Evolutionary conservation across 1,140 invertebrate species (phyloP).

Genomic region (Popillia japonica): DNA sequence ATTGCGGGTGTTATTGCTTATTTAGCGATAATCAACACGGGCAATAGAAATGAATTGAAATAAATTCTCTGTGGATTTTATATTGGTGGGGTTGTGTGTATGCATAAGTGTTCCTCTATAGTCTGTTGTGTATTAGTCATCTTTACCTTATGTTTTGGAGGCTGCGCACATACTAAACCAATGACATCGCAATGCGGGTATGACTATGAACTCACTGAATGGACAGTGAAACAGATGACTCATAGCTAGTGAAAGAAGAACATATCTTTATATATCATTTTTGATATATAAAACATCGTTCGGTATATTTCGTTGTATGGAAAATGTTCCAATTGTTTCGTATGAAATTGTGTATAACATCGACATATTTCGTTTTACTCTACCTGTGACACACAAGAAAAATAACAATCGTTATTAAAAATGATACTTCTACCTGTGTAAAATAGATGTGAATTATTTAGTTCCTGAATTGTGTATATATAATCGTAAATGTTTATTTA

Average conservation of each 20-base stretch:
- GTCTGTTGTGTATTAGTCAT: conserved; percentile 30
- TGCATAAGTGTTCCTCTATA: conserved; percentile 10
- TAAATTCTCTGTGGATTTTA: not conserved
- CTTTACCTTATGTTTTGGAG: not conserved
- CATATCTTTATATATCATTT: not conserved
- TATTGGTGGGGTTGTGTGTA: conserved; percentile 20
- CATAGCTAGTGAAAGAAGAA: not conserved
- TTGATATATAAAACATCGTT: conserved; percentile 11
- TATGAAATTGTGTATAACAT: conserved; percentile 23
- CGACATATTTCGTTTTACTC: conserved; percentile 29
- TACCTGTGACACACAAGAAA: conserved; percentile 23
- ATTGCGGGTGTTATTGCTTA: no score
- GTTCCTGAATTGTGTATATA: conserved; percentile 37
- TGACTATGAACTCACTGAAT: conserved; percentile 29
- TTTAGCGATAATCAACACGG: no score
- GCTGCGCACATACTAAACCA: conserved; percentile 20
- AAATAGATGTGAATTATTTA: conserved; percentile 24
- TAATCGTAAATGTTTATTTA: conserved; percentile 33
- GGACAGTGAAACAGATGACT: conserved; percentile 38
- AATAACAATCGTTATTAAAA: conserved; percentile 25
- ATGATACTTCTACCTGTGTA: conserved; percentile 37
- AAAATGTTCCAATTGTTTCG: conserved; percentile 29
- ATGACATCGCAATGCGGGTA: conserved; percentile 24
- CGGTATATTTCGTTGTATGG: not conserved
- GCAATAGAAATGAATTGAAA: not conserved